phyloP scores from a whole-genome alignment of 1,140 invertebrate genomes.

The Ostrea edulis region DNA sequence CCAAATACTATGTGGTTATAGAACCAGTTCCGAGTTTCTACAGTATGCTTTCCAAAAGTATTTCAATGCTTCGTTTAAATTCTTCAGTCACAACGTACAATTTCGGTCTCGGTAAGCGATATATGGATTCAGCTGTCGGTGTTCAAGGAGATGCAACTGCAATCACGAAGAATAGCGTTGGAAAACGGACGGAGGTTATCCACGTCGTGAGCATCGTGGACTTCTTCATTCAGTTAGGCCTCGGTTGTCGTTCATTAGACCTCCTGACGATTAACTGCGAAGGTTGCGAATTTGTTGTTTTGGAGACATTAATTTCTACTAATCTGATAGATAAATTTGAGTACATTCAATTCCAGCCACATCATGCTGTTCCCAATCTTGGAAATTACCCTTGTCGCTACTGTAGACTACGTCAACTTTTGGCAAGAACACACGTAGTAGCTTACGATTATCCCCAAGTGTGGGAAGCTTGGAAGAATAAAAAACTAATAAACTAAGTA shows the following conservation, averaged over 20 bases:
- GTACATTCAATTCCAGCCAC: slow-evolving; percentile 48
- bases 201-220: background rate
- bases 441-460: background rate
- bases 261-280: slow-evolving; percentile 52
- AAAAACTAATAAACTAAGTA: background rate
- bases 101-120: background rate
- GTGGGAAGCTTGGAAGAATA: background rate
- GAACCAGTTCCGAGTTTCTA: background rate
- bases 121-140: background rate
- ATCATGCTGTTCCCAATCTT: background rate
- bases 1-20: background rate
- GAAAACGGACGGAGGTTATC: background rate
- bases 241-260: slow-evolving; percentile 29
- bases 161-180: background rate
- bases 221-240: slow-evolving; percentile 3
- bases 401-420: background rate
- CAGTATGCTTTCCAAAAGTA: background rate
- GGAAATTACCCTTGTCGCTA: background rate
- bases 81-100: background rate
- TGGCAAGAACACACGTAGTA: slow-evolving; percentile 1
- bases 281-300: slow-evolving; percentile 49
- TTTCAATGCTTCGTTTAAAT: background rate
- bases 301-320: slow-evolving; percentile 39
- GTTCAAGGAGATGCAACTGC: background rate
- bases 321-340: slow-evolving; percentile 31